Conservation (phyloP, 2,797 vertebrate genomes). For the Chanos chanos region DNA sequence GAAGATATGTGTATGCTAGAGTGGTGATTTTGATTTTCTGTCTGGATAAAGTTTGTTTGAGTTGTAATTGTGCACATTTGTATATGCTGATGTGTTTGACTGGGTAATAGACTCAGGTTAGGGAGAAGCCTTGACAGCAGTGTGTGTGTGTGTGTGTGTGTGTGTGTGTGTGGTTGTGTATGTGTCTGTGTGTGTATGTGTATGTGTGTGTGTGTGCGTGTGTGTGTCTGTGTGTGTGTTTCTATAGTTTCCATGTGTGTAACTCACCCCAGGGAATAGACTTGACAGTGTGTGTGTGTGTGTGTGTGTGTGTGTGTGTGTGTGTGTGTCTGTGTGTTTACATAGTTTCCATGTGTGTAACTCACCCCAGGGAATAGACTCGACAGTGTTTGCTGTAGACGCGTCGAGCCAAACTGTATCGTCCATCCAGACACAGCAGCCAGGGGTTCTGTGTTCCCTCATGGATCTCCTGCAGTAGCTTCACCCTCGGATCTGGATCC, state of each 20-base stretch:
- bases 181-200: not conserved
- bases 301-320: not conserved
- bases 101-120: no score
- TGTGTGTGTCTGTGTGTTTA: not conserved
- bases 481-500: constrained; percentile 48
- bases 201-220: not conserved
- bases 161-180: not conserved
- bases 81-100: no score
- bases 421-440: constrained; percentile 83
- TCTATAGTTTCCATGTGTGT: not conserved
- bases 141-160: no score
- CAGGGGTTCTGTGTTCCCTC: constrained; percentile 70
- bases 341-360: not conserved
- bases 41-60: no score
- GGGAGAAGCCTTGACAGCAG: no score
- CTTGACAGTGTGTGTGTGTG: not conserved
- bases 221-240: not conserved
- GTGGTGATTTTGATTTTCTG: no score
- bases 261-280: not conserved
- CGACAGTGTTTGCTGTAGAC: constrained; percentile 82
- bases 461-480: constrained; percentile 38
- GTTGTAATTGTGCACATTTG: no score
- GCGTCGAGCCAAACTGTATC: constrained; percentile 79
- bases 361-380: constrained; percentile 92
- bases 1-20: no score